Evolutionary conservation across 2,888 invertebrate genomes (phyloP), one percentile per base, ranked within the genome.

Genomic region (Achlya flavicornis): DNA sequence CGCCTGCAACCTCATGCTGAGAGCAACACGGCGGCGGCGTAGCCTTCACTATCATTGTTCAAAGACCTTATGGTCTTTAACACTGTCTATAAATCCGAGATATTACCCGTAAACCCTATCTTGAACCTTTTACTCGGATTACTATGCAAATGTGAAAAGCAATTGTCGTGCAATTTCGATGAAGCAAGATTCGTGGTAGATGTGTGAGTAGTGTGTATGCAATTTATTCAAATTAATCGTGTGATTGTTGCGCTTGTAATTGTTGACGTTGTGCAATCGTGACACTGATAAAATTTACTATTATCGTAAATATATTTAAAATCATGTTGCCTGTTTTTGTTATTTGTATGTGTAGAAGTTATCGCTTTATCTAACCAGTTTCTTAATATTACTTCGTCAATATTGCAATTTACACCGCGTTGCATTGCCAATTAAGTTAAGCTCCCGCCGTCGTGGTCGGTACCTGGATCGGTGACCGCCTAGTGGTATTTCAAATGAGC

Each of bases 1-100:
- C n/a, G 53, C 53, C 53, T 53, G n/a, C 19, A 53, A 53, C 16
- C 53, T 19, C 53, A 53, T 53, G 53, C 53, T 53, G 53, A 53
- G 53, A 53, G 46, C 46, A 46, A 19, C 53, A 53, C 53, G 19
- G 19, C 10, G 10, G 19, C 53, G 19, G 19, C 10, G 10, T 10
- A 53, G 53, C 58, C 43, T 62, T 58, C 46, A 43, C 62, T 62
- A 58, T 32, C 57, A 62, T 62, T 62, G 62, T 62, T 41, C 41
- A 43, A 7, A 41, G 43, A 62, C 62, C 58, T 62, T 57, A 62
- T 14, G 62, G 62, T 62, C 62, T 62, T 43, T 12, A 41, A 62
- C 57, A 62, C 53, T 10, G 53, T 53, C 53, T 53, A 19, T 53
- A 53, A 53, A 53, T 53, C 53, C 46, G 46, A n/a, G n/a, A 46